Evolutionary conservation across 1,140 invertebrate species (phyloP), one percentile per base, ranked within the genome.

Genomic region (Pristionchus pacificus): DNA sequence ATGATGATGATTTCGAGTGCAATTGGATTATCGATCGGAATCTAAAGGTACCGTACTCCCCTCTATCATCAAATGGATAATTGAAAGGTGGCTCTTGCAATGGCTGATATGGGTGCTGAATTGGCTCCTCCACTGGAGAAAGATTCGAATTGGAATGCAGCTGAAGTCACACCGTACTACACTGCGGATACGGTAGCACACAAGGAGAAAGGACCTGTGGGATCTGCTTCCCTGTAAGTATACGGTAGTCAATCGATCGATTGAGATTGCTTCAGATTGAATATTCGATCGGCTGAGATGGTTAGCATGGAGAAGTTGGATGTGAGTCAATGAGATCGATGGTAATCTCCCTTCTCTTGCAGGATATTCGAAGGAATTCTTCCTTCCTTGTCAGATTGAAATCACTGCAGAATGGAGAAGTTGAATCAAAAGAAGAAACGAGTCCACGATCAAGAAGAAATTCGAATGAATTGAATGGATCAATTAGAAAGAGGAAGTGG

Each of bases 1-100:
- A 95, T 81, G 93, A 78, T 59, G 77, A 78, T 58, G 77, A 78
- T 32, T 78, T 78, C 33, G 76, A 78, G 79, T 80, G 63, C 2
- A 74, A 75, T 65, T 63, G 62, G 14, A 57, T 74, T 24, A 68
- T 75, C 49, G 74, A 75, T 49, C 67, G 70, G 28, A 75, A 73
- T 38, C 60, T 75, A 25, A 71, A 65, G 73, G 72, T 74, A 49
- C 25, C 24, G 24, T 60, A 60, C 28, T 13, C 38, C 0, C 10
- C 27, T 25, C 13, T 49, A 28, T 0, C 31, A 60, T 62, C 49
- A 65, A 19, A 49, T 10, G 6, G 38, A 49, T 10, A 19, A 49
- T 10, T 49, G 38, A 49, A 49, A 49, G 38, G 38, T 49, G 6
- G 38, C 38, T 10, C 38, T 49, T 10, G 6, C 6, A 49, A 49